Percentiles rank a stretch among this genome's conserved stretches.
Evolutionary conservation across 1,140 invertebrate species (phyloP).

Genomic region (Eulimnadia texana): DNA sequence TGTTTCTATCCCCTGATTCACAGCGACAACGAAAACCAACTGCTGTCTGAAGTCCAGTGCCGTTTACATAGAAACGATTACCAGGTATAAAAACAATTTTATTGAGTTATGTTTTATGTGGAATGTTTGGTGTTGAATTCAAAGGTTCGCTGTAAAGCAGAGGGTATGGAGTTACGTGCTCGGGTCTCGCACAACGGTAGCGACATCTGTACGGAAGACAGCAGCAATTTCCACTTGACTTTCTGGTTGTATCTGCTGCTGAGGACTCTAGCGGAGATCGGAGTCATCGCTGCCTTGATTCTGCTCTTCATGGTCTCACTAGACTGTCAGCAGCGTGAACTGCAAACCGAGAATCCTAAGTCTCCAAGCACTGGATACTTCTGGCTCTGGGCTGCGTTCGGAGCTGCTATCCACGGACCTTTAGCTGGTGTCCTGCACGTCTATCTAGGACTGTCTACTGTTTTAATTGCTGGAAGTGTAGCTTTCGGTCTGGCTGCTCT

Average conservation of each 20-base stretch:
- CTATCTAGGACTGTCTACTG: slow-evolving; percentile 1
- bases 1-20: slow-evolving; percentile 7
- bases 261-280: slow-evolving; percentile 11
- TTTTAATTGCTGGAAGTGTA: too few species aligned
- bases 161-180: slow-evolving; percentile 4
- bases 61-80: not conserved
- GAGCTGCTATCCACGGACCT: not conserved
- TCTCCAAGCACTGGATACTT: too few species aligned
- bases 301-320: slow-evolving; percentile 8
- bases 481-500: too few species aligned
- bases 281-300: slow-evolving; percentile 6
- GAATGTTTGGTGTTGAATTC: too few species aligned
- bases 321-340: not conserved
- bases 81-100: not conserved
- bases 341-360: not conserved
- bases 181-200: slow-evolving; percentile 3
- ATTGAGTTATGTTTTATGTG: too few species aligned
- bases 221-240: slow-evolving; percentile 11
- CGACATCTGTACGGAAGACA: not conserved
- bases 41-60: slow-evolving; percentile 6
- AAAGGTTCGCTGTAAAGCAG: slow-evolving; percentile 6
- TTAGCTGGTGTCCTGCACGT: slow-evolving; percentile 2
- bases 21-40: not conserved
- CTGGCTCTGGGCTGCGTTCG: slow-evolving; percentile 11
- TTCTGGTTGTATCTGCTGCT: slow-evolving; percentile 15